A percentile compares a stretch with the other conserved stretches of the same genome.
phyloP scores from a whole-genome alignment of 2,797 vertebrate genomes.

The Crenuchus spilurus region DNA sequence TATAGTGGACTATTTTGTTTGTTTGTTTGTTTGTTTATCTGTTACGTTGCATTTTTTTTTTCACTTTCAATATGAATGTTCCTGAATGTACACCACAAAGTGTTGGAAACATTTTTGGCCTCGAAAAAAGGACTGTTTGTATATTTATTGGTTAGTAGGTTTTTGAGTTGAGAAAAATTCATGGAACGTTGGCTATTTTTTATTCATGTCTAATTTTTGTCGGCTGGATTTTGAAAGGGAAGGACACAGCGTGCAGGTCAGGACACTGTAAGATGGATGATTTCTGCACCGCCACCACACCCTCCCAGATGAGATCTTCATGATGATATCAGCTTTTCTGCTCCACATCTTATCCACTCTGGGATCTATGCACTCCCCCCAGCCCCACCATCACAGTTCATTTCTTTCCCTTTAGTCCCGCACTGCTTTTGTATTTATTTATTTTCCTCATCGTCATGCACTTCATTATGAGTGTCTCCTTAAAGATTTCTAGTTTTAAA shows the following conservation, averaged over 20 bases:
- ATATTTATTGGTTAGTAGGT: slow-evolving; percentile 66
- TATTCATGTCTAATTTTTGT: slow-evolving; percentile 44
- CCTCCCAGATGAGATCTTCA: slow-evolving; percentile 24
- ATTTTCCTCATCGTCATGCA: slow-evolving; percentile 51
- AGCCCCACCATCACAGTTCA: slow-evolving; percentile 68
- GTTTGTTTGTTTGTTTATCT: slow-evolving; percentile 82
- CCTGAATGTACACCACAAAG: slow-evolving; percentile 95
- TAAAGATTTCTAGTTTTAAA: slow-evolving; percentile 51
- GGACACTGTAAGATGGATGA: slow-evolving; percentile 30
- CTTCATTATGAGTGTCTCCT: slow-evolving; percentile 51
- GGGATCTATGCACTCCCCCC: slow-evolving; percentile 82
- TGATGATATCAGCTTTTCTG: slow-evolving; percentile 18
- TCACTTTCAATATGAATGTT: slow-evolving; percentile 93
- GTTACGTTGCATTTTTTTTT: slow-evolving; percentile 79
- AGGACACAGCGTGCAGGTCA: slow-evolving; percentile 35
- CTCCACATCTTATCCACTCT: slow-evolving; percentile 73
- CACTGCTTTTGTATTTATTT: slow-evolving; percentile 51
- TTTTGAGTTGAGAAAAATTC: slow-evolving; percentile 55
- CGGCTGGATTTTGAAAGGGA: slow-evolving; percentile 40
- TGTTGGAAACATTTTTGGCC: slow-evolving; percentile 74
- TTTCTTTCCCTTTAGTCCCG: slow-evolving; percentile 50
- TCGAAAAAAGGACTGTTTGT: slow-evolving; percentile 62
- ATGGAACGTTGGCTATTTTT: slow-evolving; percentile 44
- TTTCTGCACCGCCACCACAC: slow-evolving; percentile 41
- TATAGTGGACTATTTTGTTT: slow-evolving; percentile 79